A percentile compares a stretch with the other conserved stretches of the same genome.
These are phyloP conservation scores for Oreochromis spilurus DNA, from an alignment of 2,113 vertebrate genomes.

Conservation along the genomic window DNA sequence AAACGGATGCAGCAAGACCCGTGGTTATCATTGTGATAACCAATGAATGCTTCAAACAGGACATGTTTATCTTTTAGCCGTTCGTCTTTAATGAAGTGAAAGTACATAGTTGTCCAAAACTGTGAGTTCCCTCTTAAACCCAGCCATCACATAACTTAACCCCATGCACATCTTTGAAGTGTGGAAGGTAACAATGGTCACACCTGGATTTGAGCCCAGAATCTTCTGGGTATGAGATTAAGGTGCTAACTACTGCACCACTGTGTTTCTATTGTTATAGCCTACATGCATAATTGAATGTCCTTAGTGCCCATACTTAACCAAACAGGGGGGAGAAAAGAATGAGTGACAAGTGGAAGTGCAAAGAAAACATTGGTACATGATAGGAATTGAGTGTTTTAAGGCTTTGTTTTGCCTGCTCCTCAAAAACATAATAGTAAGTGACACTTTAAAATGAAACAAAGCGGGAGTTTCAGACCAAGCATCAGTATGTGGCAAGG, in stretches of 20 bases:
- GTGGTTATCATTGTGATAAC: neutral
- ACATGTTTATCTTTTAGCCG: neutral
- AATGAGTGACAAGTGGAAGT: neutral
- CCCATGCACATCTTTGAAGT: fast-evolving
- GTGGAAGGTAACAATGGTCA: too few relatives aligned
- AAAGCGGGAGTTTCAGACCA: neutral
- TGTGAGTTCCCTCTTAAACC: neutral
- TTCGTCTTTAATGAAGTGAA: fast-evolving
- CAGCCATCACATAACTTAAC: neutral
- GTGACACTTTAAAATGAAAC: neutral
- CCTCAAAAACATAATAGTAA: neutral
- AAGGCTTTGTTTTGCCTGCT: neutral
- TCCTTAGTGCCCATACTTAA: neutral
- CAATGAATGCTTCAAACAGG: neutral
- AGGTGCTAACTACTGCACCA: fast-evolving
- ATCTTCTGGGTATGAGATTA: fast-evolving
- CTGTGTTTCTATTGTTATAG: fast-evolving
- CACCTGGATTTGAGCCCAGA: neutral
- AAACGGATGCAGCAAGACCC: neutral
- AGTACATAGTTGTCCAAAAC: neutral
- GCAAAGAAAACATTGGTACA: neutral
- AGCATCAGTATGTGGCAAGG: neutral
- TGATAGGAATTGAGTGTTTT: neutral
- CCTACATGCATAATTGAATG: neutral
- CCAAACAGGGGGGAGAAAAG: neutral